These are phyloP conservation scores for Thymelicus sylvestris DNA, from an alignment of 2,888 invertebrate species.

Conservation along the genomic window DNA sequence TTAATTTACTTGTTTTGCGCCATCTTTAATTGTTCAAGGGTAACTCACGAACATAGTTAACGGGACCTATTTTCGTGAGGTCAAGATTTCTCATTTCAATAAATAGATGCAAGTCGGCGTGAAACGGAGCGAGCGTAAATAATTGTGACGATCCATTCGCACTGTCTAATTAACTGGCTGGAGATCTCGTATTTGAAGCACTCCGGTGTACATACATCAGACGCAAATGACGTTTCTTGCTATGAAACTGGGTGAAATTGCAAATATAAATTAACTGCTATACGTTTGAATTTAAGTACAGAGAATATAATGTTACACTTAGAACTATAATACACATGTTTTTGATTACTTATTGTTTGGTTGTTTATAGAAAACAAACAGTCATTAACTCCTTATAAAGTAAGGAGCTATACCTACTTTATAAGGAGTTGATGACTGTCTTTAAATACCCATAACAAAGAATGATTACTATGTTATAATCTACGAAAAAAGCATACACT, in stretches of 20 bases:
- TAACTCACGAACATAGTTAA: slow-evolving; percentile 14
- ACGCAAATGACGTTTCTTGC: slow-evolving; percentile 22
- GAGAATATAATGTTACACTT: not conserved
- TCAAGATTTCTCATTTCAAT: slow-evolving; percentile 37
- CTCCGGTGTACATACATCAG: slow-evolving; percentile 26
- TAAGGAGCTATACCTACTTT: too few relatives aligned
- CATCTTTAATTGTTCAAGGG: too few relatives aligned
- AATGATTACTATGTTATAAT: too few relatives aligned
- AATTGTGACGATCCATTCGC: slow-evolving; percentile 52
- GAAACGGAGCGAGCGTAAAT: slow-evolving; percentile 43
- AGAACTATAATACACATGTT: too few relatives aligned
- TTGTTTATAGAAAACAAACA: too few relatives aligned
- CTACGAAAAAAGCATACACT: too few relatives aligned
- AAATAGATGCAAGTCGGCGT: slow-evolving; percentile 34
- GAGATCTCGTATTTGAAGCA: slow-evolving; percentile 42
- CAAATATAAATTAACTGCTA: slow-evolving; percentile 15
- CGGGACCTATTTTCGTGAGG: slow-evolving; percentile 35
- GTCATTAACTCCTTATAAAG: too few relatives aligned
- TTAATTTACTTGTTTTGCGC: too few relatives aligned
- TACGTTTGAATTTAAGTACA: not conserved
- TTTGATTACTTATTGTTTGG: too few relatives aligned
- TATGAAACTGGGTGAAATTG: slow-evolving; percentile 22
- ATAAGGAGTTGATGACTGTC: too few relatives aligned
- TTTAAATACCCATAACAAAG: too few relatives aligned
- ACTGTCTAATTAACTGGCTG: slow-evolving; percentile 52